These are phyloP conservation scores for Peromyscus melanophrys DNA, from an alignment of 2,797 vertebrate genomes.

Conservation along the genomic window DNA sequence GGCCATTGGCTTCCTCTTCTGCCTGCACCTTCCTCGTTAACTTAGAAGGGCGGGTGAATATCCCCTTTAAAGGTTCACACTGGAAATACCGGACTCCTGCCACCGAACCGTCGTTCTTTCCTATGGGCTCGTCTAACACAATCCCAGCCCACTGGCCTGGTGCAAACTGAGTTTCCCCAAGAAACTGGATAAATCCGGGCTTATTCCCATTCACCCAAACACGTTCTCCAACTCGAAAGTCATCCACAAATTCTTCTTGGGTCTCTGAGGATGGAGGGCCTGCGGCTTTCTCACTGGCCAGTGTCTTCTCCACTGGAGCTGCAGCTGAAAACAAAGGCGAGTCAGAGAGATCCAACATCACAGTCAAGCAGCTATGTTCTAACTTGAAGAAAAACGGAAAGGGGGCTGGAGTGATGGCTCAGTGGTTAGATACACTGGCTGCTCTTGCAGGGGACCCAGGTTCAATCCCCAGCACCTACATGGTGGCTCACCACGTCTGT, in stretches of 20 bases:
- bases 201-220: constrained; percentile 99
- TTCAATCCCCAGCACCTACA: neutral
- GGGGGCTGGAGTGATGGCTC: neutral
- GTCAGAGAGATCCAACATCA: neutral
- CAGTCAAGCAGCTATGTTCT: neutral
- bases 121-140: constrained; percentile 97
- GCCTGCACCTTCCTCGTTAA: constrained; percentile 91
- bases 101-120: constrained; percentile 98
- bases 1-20: constrained; percentile 95
- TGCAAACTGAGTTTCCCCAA: constrained; percentile 97
- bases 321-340: constrained; percentile 64
- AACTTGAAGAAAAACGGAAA: neutral
- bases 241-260: constrained; percentile 91
- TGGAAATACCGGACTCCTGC: constrained; percentile 98
- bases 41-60: constrained; percentile 98
- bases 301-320: constrained; percentile 91
- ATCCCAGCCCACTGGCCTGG: constrained; percentile 99
- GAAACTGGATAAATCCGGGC: constrained; percentile 95
- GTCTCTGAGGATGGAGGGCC: constrained; percentile 85
- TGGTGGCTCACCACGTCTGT: neutral
- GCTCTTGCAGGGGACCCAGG: neutral
- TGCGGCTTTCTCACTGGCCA: constrained; percentile 89
- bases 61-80: constrained; percentile 96
- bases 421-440: too few relatives aligned
- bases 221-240: constrained; percentile 95